A percentile compares a stretch with the other conserved stretches of the same genome.
phyloP scores from a whole-genome alignment of 2,888 invertebrate genomes.

The Oscheius sp. region DNA sequence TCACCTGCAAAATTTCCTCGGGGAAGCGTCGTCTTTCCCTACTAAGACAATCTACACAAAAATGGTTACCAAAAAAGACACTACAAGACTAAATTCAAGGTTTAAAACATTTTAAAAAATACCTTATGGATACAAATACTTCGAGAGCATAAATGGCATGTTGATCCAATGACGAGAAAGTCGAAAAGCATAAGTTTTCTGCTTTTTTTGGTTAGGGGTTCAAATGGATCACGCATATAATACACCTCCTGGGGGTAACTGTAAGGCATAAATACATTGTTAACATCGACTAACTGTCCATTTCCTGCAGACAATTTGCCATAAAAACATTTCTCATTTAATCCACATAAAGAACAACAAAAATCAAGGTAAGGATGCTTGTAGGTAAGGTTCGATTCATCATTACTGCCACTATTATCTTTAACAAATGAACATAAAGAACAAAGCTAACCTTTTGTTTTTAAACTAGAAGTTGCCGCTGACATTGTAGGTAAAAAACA shows the following conservation, averaged over 20 bases:
- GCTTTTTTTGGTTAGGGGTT: conserved; percentile 42
- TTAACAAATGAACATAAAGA: not conserved
- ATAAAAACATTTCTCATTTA: conserved; percentile 46
- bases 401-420: no score
- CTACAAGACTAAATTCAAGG: conserved; percentile 38
- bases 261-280: conserved; percentile 3
- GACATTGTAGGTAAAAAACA: no score
- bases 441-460: no score
- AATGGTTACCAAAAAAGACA: conserved; percentile 50
- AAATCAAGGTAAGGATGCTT: conserved; percentile 46
- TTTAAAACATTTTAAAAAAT: not conserved
- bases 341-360: conserved; percentile 47
- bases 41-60: conserved; percentile 49
- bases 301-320: conserved; percentile 46
- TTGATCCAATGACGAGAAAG: conserved; percentile 50
- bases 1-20: conserved; percentile 39
- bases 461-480: not conserved
- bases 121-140: conserved; percentile 52
- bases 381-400: conserved; percentile 1
- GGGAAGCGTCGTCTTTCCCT: conserved; percentile 53
- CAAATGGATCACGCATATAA: conserved; percentile 58
- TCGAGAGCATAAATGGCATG: conserved; percentile 47
- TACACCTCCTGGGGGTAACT: conserved; percentile 53
- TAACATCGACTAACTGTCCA: conserved; percentile 41
- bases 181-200: conserved; percentile 50